Conservation (phyloP, 1,140 invertebrate species). For the Capitella teleta region DNA sequence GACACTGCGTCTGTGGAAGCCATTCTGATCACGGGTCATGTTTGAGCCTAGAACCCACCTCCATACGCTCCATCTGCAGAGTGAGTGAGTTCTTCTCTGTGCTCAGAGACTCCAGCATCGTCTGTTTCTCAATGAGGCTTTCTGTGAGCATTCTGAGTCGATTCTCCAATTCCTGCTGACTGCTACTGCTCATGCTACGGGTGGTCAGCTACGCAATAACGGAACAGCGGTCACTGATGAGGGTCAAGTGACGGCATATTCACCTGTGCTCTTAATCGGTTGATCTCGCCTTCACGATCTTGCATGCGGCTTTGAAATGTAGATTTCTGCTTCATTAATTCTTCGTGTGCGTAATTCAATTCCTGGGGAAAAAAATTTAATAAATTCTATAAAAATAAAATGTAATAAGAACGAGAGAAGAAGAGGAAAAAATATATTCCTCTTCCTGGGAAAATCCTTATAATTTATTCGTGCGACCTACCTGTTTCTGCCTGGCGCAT, state of each 20-base stretch:
- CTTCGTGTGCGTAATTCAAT: conserved; percentile 50
- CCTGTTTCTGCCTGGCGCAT: conserved; percentile 43
- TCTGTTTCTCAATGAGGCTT: conserved; percentile 69
- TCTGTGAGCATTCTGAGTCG: conserved; percentile 61
- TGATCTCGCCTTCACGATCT: conserved; percentile 53
- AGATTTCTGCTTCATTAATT: conserved; percentile 47
- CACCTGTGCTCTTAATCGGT: conserved; percentile 51
- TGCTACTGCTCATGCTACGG: conserved; percentile 42
- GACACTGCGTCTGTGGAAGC: conserved; percentile 34
- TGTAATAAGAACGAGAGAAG: not conserved
- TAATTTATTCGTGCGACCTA: conserved; percentile 10
- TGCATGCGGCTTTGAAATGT: conserved; percentile 45
- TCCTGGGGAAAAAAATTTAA: conserved; percentile 42
- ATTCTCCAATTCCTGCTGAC: conserved; percentile 54
- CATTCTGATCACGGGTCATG: too few relatives aligned
- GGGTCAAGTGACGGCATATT: not conserved
- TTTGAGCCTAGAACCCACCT: too few relatives aligned
- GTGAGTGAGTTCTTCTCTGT: conserved; percentile 67
- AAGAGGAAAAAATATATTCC: too few relatives aligned
- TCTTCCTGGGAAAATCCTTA: too few relatives aligned
- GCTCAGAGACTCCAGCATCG: conserved; percentile 60
- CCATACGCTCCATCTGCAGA: conserved; percentile 66
- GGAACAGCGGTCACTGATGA: not conserved
- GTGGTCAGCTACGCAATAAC: conserved; percentile 40
- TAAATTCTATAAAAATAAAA: conserved; percentile 4